These are phyloP conservation scores for Xenopus laevis DNA, from an alignment of 2,113 vertebrate genomes.

Conservation along the genomic window DNA sequence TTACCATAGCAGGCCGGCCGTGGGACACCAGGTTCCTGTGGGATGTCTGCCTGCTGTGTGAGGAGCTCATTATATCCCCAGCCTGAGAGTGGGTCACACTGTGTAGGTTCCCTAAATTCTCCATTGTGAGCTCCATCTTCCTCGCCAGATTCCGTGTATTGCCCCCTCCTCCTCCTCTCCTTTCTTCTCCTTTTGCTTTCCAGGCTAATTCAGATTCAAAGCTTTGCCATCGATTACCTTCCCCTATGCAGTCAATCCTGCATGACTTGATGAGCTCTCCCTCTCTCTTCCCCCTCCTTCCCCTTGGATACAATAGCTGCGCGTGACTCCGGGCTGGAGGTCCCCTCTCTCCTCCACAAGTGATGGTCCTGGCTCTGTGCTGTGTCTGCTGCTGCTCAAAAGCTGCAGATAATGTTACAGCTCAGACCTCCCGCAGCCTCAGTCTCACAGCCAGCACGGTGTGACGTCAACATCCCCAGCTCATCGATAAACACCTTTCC, in stretches of 20 bases:
- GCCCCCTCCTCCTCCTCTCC: slow-evolving; percentile 57
- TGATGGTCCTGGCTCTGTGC: slow-evolving; percentile 39
- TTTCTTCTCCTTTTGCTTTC: slow-evolving; percentile 61
- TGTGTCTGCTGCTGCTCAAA: slow-evolving; percentile 46
- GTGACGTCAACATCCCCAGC: slow-evolving; percentile 59
- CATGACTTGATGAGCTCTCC: slow-evolving; percentile 62
- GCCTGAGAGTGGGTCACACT: slow-evolving; percentile 83
- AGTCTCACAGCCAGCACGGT: slow-evolving; percentile 49
- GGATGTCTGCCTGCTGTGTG: slow-evolving; percentile 77
- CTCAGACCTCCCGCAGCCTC: slow-evolving; percentile 49
- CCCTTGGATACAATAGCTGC: slow-evolving; percentile 45
- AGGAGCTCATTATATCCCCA: slow-evolving; percentile 86
- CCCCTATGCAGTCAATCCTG: slow-evolving; percentile 69
- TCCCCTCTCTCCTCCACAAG: slow-evolving; percentile 39
- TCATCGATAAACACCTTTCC: slow-evolving; percentile 41
- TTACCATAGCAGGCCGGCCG: slow-evolving; percentile 83
- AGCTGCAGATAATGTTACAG: slow-evolving; percentile 52
- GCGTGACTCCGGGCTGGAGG: slow-evolving; percentile 42
- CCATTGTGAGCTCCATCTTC: slow-evolving; percentile 93
- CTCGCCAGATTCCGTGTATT: slow-evolving; percentile 50
- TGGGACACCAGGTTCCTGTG: slow-evolving; percentile 88
- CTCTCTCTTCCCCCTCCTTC: slow-evolving; percentile 56
- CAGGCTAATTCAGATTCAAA: slow-evolving; percentile 77
- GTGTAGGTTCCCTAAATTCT: slow-evolving; percentile 89
- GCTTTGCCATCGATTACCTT: slow-evolving; percentile 72